Evolutionary conservation across 1,140 invertebrate genomes (phyloP).

Genomic region (Megathymus violae): DNA sequence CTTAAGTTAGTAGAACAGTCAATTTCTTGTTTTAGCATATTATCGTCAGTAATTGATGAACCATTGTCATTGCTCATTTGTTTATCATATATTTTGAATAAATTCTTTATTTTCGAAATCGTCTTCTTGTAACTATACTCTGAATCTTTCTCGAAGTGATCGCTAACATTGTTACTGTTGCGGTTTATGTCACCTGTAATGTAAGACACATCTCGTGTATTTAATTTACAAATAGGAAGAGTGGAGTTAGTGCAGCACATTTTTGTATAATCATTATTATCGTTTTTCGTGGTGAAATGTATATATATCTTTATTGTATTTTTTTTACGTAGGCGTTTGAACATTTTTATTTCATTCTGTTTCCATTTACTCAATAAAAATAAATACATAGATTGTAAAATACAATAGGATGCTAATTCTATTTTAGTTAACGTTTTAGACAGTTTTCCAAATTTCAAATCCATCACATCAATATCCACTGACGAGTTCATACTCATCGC

Average conservation of each 20-base stretch:
- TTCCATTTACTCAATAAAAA: conserved; percentile 53
- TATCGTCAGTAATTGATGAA: not conserved
- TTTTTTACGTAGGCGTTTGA: conserved; percentile 52
- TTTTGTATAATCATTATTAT: conserved; percentile 47
- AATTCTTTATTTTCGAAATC: conserved; percentile 47
- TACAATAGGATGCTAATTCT: conserved; percentile 47
- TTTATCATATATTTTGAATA: conserved; percentile 35
- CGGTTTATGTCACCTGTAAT: conserved; percentile 4
- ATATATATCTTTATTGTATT: conserved; percentile 67
- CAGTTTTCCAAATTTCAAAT: conserved; percentile 43
- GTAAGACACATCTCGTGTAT: too few species aligned
- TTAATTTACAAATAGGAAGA: conserved; percentile 35
- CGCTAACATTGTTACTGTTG: conserved; percentile 11
- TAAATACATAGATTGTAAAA: conserved; percentile 59
- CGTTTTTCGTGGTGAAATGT: conserved; percentile 43
- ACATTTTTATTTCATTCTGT: conserved; percentile 52
- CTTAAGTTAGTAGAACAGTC: conserved; percentile 12
- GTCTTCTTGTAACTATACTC: conserved; percentile 43
- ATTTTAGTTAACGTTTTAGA: conserved; percentile 37
- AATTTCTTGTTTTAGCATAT: not conserved
- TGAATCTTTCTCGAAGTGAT: conserved; percentile 6
- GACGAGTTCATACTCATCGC: conserved; percentile 41
- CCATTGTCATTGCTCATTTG: conserved; percentile 6
- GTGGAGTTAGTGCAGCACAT: conserved; percentile 54
- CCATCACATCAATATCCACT: conserved; percentile 66